Percentiles rank a stretch among this genome's conserved stretches.
Conservation (phyloP, 1,140 invertebrate species). For the Scaptomyza pallida region DNA sequence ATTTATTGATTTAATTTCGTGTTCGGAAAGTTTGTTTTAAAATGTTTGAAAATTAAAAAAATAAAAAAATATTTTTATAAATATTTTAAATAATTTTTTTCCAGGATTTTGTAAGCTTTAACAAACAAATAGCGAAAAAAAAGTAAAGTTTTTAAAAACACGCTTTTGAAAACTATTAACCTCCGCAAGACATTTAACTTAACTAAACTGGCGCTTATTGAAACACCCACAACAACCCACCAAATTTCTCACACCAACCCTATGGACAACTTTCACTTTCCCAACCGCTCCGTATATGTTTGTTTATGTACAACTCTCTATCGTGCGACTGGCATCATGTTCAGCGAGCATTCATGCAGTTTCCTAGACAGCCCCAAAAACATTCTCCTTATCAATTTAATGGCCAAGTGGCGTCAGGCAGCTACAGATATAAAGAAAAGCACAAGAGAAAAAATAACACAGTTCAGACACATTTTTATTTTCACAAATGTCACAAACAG, state of each 20-base stretch:
- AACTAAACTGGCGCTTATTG: not conserved
- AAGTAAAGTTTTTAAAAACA: too few relatives aligned
- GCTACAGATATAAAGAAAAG: conserved; percentile 20
- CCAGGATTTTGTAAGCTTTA: too few relatives aligned
- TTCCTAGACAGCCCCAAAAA: conserved; percentile 35
- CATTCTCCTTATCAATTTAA: conserved; percentile 78
- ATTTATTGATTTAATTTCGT: too few relatives aligned
- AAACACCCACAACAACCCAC: not conserved
- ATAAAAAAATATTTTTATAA: too few relatives aligned
- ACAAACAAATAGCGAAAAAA: too few relatives aligned
- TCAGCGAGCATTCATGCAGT: conserved; percentile 50
- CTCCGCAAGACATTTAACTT: not conserved
- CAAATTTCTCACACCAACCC: not conserved
- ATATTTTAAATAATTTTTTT: too few relatives aligned
- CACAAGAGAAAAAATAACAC: not conserved
- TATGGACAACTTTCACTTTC: not conserved
- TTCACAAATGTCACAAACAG: conserved; percentile 74
- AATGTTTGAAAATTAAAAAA: too few relatives aligned
- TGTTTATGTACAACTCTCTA: conserved; percentile 40
- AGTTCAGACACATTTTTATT: conserved; percentile 22
- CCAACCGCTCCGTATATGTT: not conserved
- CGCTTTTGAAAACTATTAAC: not conserved
- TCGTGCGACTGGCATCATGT: conserved; percentile 57
- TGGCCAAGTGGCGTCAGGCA: conserved; percentile 71
- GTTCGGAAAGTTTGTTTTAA: too few relatives aligned